Evolutionary conservation across 2,113 vertebrate species (phyloP).

Genomic region (Trichomycterus rosablanca): DNA sequence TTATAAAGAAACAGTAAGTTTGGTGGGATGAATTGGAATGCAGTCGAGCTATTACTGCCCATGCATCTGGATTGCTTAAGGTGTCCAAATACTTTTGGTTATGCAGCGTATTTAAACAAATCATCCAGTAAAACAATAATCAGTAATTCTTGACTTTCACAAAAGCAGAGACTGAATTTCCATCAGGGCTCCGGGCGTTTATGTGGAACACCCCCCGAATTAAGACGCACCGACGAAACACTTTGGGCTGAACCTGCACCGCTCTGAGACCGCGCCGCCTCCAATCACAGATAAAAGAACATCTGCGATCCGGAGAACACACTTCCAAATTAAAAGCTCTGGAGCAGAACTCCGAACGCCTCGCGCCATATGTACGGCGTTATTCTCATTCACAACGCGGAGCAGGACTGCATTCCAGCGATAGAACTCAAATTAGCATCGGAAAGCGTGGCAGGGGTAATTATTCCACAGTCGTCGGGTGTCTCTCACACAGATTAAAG

Average conservation of each 20-base stretch:
- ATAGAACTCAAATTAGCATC: conserved; percentile 64
- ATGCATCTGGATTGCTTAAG: too few relatives aligned
- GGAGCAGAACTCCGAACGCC: conserved; percentile 62
- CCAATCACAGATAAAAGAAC: conserved; percentile 68
- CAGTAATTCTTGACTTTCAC: too few relatives aligned
- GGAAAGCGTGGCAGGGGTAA: conserved; percentile 31
- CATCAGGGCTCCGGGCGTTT: too few relatives aligned
- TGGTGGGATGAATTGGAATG: too few relatives aligned
- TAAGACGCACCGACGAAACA: conserved; percentile 61
- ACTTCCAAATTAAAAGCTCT: conserved; percentile 60
- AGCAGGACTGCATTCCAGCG: conserved; percentile 56
- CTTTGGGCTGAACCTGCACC: conserved; percentile 59
- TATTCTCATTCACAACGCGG: conserved; percentile 69
- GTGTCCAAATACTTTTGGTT: too few relatives aligned
- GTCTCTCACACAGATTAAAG: conserved; percentile 10
- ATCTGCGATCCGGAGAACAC: conserved; percentile 62
- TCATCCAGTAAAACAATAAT: too few relatives aligned
- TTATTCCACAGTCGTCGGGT: neutral
- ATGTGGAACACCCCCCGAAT: too few relatives aligned
- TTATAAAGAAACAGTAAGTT: too few relatives aligned
- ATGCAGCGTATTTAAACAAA: too few relatives aligned
- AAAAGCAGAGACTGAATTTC: too few relatives aligned
- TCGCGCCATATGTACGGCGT: conserved; percentile 56
- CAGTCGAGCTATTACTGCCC: too few relatives aligned
- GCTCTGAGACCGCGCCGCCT: conserved; percentile 58